A percentile compares a stretch with the other conserved stretches of the same genome.
phyloP scores from a whole-genome alignment of 1,140 invertebrate species.

The Neuroterus valhalla region DNA sequence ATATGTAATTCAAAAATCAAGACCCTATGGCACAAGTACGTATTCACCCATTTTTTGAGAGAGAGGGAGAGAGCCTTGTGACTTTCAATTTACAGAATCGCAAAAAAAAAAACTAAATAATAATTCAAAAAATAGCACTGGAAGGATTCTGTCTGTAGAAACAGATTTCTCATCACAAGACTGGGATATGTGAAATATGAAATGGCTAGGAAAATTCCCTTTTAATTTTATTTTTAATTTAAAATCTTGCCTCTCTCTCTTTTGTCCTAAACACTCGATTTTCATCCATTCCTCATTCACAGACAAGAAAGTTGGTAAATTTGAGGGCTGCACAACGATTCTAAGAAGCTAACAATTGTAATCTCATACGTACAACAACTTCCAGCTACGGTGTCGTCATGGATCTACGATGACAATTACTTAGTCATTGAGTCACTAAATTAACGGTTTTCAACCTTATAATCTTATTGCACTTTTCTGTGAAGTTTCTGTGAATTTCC shows the following conservation, averaged over 20 bases:
- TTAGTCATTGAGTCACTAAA: neutral
- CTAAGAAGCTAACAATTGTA: conserved; percentile 28
- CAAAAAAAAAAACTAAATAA: conserved; percentile 5
- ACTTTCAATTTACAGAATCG: conserved; percentile 9
- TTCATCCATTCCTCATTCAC: neutral
- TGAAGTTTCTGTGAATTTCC: no score
- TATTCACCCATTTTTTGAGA: neutral
- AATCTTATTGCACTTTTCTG: neutral
- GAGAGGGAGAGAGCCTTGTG: neutral
- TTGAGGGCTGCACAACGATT: conserved; percentile 18
- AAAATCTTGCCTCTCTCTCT: neutral
- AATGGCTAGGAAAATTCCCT: neutral
- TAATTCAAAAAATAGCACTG: neutral
- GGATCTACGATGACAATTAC: neutral
- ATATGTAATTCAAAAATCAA: neutral
- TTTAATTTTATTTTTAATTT: neutral
- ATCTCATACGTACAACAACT: conserved; percentile 27
- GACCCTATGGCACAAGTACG: neutral
- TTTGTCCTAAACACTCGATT: neutral
- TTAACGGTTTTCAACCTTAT: neutral
- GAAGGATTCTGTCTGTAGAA: neutral
- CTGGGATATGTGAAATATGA: conserved; percentile 27
- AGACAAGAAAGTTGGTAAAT: neutral
- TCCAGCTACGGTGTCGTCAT: conserved; percentile 16
- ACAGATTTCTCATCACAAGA: neutral